Evolutionary conservation across 2,888 invertebrate genomes (phyloP).

Genomic region (Euzophera pinguis): DNA sequence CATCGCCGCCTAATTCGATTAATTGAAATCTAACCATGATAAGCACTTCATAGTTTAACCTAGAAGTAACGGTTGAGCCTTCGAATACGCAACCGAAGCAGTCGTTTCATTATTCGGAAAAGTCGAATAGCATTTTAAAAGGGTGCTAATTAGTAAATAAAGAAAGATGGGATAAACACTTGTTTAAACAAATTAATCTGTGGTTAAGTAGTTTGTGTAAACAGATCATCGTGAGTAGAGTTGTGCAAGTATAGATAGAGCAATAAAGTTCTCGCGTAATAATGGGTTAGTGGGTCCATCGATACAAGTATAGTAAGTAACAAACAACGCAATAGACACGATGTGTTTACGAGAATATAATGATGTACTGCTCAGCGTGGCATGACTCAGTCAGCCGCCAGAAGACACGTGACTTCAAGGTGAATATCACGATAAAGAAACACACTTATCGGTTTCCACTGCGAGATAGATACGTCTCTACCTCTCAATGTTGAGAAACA

Average conservation of each 20-base stretch:
- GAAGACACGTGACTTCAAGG: conserved; percentile 14
- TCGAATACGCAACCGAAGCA: neutral
- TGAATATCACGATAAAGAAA: conserved; percentile 23
- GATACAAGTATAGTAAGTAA: neutral
- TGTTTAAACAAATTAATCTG: neutral
- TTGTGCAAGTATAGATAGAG: neutral
- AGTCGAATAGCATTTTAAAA: too few relatives aligned
- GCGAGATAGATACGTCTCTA: neutral
- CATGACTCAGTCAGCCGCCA: conserved; percentile 12
- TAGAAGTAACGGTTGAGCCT: conserved; percentile 14
- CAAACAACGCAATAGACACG: conserved; percentile 2
- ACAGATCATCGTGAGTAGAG: neutral
- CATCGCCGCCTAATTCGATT: conserved; percentile 35
- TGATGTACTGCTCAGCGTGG: conserved; percentile 7
- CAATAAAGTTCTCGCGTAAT: neutral
- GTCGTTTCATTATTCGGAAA: too few relatives aligned
- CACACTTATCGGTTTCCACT: conserved; percentile 22
- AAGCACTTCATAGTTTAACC: conserved; percentile 15
- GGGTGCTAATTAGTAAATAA: too few relatives aligned
- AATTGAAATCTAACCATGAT: conserved; percentile 51
- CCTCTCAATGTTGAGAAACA: neutral
- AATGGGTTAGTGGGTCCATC: neutral
- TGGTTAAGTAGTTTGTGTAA: conserved; percentile 1
- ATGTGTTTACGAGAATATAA: conserved; percentile 8
- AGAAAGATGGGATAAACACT: neutral